A percentile compares a stretch with the other conserved stretches of the same genome.
These are phyloP conservation scores for Hoplostethus mediterraneus DNA, from an alignment of 2,797 vertebrate species.

Conservation along the genomic window DNA sequence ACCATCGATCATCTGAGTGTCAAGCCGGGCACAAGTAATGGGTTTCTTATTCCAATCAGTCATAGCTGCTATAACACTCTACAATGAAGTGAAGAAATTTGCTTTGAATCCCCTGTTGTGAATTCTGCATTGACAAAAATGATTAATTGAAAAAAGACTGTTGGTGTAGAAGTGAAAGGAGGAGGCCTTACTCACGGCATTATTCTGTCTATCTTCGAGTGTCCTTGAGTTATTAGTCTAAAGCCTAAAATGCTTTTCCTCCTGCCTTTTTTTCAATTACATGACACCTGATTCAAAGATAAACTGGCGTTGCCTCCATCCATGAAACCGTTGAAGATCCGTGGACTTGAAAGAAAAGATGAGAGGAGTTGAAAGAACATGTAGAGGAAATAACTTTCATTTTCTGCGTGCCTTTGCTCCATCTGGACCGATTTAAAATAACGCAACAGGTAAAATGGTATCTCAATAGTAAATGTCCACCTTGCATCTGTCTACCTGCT, in stretches of 20 bases:
- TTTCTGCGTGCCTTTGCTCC: not conserved
- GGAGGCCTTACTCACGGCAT: not conserved
- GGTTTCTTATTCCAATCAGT: conserved; percentile 55
- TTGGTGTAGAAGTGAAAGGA: conserved; percentile 1
- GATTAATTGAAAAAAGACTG: conserved; percentile 37
- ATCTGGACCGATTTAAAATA: not conserved
- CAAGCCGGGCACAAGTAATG: conserved; percentile 41
- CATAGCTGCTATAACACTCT: conserved; percentile 25
- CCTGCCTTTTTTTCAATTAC: not conserved
- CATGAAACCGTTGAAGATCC: conserved; percentile 20
- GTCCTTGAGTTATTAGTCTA: not conserved
- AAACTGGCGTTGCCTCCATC: conserved; percentile 3
- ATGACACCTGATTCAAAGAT: not conserved
- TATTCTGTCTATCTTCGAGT: not conserved
- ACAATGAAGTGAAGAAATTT: conserved; percentile 36
- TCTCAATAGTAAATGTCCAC: not conserved
- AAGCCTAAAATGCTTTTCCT: not conserved
- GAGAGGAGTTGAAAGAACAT: conserved; percentile 4
- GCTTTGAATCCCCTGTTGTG: conserved; percentile 33
- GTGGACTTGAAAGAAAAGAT: not conserved
- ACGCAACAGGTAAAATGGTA: not conserved
- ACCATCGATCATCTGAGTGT: conserved; percentile 52
- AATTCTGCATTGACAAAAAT: conserved; percentile 32
- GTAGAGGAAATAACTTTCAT: not conserved
- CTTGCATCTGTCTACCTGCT: not conserved